phyloP scores from a whole-genome alignment of 2,797 vertebrate species.

The Enteromius fasciolatus region DNA sequence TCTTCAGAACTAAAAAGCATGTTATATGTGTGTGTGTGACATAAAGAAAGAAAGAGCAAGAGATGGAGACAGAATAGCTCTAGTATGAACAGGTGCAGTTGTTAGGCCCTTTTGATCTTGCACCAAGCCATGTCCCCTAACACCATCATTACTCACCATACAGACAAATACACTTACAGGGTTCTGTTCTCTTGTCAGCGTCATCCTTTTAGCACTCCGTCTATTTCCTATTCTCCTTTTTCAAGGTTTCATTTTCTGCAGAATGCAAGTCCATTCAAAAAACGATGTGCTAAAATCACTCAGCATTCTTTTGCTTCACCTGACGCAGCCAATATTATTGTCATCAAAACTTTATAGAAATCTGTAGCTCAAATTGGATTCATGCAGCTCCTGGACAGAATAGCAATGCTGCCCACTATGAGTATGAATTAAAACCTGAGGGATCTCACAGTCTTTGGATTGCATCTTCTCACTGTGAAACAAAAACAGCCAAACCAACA shows the following conservation, averaged over 20 bases:
- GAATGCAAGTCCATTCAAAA: conserved; percentile 12
- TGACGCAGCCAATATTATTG: not conserved
- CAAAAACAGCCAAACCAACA: not conserved
- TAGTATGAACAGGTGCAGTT: conserved; percentile 73
- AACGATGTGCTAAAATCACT: not conserved
- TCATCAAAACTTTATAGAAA: not conserved
- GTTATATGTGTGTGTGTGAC: conserved; percentile 16
- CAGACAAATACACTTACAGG: conserved; percentile 60
- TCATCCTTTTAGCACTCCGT: conserved; percentile 20
- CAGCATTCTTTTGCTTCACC: conserved; percentile 8
- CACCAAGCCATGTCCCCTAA: conserved; percentile 65
- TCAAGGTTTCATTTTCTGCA: conserved; percentile 19
- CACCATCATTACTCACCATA: conserved; percentile 56
- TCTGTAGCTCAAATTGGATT: not conserved
- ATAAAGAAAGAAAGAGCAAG: conserved; percentile 27
- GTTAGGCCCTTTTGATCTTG: conserved; percentile 77
- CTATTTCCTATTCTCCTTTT: not conserved
- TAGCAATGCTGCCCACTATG: not conserved
- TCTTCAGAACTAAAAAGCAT: not conserved
- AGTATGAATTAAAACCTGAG: not conserved
- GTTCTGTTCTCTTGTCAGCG: conserved; percentile 60
- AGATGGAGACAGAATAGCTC: conserved; percentile 27
- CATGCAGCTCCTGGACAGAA: not conserved
- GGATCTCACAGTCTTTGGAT: not conserved
- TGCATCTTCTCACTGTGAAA: not conserved